Conservation (phyloP, 2,113 vertebrate species). For the Leptodactylus fuscus region DNA sequence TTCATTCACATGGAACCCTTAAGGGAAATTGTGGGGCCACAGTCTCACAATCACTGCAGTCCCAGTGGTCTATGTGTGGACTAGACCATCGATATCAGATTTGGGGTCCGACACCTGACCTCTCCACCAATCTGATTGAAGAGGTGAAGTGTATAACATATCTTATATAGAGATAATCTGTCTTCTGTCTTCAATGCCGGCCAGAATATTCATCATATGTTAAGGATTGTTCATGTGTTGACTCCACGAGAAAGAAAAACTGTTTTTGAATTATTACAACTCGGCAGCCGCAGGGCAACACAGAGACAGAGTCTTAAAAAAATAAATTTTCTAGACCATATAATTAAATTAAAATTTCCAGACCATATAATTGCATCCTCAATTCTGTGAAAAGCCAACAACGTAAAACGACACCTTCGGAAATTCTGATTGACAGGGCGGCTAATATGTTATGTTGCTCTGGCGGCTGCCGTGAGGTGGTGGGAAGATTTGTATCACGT, state of each 20-base stretch:
- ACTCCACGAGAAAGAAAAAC: neutral
- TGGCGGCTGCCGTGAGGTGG: neutral
- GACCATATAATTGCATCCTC: slow-evolving; percentile 54
- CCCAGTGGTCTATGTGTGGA: too few relatives aligned
- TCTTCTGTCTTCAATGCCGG: neutral
- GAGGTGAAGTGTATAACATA: too few relatives aligned
- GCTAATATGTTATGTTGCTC: slow-evolving; percentile 28
- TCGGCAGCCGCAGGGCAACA: neutral
- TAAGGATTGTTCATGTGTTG: neutral
- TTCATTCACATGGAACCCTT: too few relatives aligned
- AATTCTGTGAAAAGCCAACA: slow-evolving; percentile 28
- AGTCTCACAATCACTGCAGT: too few relatives aligned
- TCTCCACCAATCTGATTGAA: too few relatives aligned
- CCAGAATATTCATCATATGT: slow-evolving; percentile 18
- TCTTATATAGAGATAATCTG: neutral
- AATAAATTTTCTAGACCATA: slow-evolving; percentile 51
- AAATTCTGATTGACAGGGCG: slow-evolving; percentile 53
- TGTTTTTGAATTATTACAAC: slow-evolving; percentile 15
- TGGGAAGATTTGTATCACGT: slow-evolving; percentile 8
- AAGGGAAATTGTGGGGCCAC: too few relatives aligned
- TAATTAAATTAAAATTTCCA: slow-evolving; percentile 58
- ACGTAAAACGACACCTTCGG: slow-evolving; percentile 18
- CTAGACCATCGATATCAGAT: too few relatives aligned
- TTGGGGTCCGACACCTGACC: too few relatives aligned
- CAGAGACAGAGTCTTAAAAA: neutral